Evolutionary conservation across 1,140 invertebrate genomes (phyloP), one percentile per base, ranked within the genome.

Genomic region (Nilaparvata lugens): DNA sequence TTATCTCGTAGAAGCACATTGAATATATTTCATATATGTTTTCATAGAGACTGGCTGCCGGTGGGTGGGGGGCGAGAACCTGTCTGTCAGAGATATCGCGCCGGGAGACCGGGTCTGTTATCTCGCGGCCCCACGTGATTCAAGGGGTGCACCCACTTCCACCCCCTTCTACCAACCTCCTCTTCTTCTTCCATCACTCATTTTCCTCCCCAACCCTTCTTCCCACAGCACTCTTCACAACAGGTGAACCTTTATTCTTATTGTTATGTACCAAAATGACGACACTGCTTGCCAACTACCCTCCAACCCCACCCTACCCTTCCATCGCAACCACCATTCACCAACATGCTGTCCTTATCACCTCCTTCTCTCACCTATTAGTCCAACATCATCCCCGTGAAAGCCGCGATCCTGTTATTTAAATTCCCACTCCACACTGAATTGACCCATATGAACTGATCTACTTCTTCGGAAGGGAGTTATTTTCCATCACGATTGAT

Each of bases 1-100:
- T 60, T 60, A 60, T 60, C 58, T 28, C 21, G 16, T 16, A 24
- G 14, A 31, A 40, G 58, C 58, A 60, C 58, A 60, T 60, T 60
- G 58, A 60, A 60, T 60, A 60, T 60, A 60, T 60, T 60, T 60
- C 58, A 60, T 60, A 60, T 60, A 60, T 52, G 58, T 60, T 60
- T 60, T 60, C 58, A 60, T 60, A 60, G 58, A 28, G 28, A 28
- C 58, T n/a, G 24, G 40, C 48, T 45, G 19, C 3, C n/a, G 43
- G 43, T 45, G 19, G 43, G 16, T 18, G 28, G 43, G 3, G 40
- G 16, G 38, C 2, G 38, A 9, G 11, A 11, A 42, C 31, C 40
- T 31, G 57, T 45, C 40, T 51, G 25, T 51, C 18, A 25, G 43
- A 21, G 40, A 31, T 48, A 48, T 48, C n/a, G 42, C 43, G 28